Evolutionary conservation across 2,113 vertebrate species (phyloP), one percentile per base, ranked within the genome.

Genomic region (Corapipo altera): DNA sequence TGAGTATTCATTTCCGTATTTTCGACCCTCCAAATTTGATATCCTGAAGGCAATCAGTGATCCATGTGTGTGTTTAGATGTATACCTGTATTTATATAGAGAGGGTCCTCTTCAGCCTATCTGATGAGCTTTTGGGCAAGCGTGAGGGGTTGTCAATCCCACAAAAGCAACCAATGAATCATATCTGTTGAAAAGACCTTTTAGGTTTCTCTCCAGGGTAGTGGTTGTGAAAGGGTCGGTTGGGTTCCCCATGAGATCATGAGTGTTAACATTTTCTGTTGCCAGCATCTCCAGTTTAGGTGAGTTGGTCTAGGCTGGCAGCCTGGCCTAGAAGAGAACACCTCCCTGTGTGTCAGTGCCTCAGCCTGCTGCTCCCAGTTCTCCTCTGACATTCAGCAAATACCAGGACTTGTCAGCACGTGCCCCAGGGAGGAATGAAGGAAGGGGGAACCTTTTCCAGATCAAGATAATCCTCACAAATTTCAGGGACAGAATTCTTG

Each of bases 381-480:
- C 77, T 82, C 73, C 89, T 59, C 65, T 71, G 73, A 21, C 73
- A 76, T 85, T 80, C 83, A 43, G 52, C 32, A 91, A 89, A 95
- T 97, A 78, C 95, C 65, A 48, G 11, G 41, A 51, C 95, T 66
- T 95, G 97, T 95, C 77, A 30, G 35, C 67, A 93, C 94, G 5
- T 78, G 96, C 82, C 91, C 37, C 19, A 21, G 61, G 76, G 20
- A 85, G 44, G 54, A 85, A 35, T 28, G 51, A 88, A 90, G 66
- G 59, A 96, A 94, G 35, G 28, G 44, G 52, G 57, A 87, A 85
- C 84, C 81, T 88, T 67, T 88, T 80, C 71, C 67, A 89, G 76
- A 85, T 86, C 12, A 18, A 93, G 73, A 82, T 32, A 80, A 66
- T 95, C 48, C 71, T 81, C n/a, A 51, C n/a, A 35, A 83, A 79